These are phyloP conservation scores for Agrypnia vestita DNA, from an alignment of 1,140 invertebrate species.

Conservation along the genomic window DNA sequence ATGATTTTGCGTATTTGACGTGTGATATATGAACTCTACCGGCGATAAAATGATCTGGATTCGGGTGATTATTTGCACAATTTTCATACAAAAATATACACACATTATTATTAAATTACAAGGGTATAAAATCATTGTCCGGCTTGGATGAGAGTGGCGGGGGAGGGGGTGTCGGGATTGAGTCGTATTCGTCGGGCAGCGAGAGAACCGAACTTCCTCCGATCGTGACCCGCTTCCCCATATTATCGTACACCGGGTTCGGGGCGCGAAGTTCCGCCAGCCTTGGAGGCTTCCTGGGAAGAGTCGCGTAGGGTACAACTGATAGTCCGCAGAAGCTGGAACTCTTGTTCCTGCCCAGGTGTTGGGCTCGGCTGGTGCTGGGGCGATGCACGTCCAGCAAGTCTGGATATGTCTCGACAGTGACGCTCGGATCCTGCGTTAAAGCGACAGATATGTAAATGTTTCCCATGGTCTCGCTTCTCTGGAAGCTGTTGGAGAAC, in stretches of 20 bases:
- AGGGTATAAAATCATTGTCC: conserved; percentile 53
- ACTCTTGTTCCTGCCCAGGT: conserved; percentile 60
- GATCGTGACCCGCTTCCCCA: conserved; percentile 64
- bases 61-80: neutral
- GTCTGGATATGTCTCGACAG: conserved; percentile 69
- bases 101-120: conserved; percentile 41
- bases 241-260: conserved; percentile 57
- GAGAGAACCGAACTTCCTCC: conserved; percentile 67
- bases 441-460: conserved; percentile 71
- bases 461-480: conserved; percentile 64
- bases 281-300: conserved; percentile 53
- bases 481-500: conserved; percentile 66
- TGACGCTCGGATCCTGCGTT: conserved; percentile 60
- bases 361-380: conserved; percentile 18
- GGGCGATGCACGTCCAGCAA: conserved; percentile 61
- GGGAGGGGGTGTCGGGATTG: conserved; percentile 54
- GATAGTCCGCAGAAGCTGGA: conserved; percentile 49
- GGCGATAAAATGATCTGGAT: neutral
- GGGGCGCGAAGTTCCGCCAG: neutral
- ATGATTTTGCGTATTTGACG: neutral
- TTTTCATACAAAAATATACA: conserved; percentile 10
- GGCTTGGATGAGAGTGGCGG: conserved; percentile 52
- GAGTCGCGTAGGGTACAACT: conserved; percentile 52
- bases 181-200: conserved; percentile 49
- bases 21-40: neutral